Percentiles rank a stretch among this genome's conserved stretches.
These are phyloP conservation scores for Cyphomyrmex costatus DNA, from an alignment of 1,140 invertebrate genomes.

Conservation along the genomic window DNA sequence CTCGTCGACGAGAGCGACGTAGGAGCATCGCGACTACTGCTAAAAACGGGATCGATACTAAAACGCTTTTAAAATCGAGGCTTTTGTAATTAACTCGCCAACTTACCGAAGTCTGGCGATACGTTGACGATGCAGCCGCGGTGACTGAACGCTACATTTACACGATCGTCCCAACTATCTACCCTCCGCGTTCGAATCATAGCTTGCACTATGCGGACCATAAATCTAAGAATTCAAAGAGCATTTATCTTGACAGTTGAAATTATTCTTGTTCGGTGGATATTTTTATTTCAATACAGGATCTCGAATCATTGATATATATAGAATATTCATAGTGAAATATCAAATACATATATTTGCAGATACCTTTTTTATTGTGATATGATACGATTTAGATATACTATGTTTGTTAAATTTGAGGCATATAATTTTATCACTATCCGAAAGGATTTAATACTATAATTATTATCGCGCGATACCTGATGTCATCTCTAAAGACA, in stretches of 20 bases:
- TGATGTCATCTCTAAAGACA: slow-evolving; percentile 45
- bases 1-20: slow-evolving; percentile 76
- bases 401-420: neutral
- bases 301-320: neutral
- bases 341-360: neutral
- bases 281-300: too few species aligned
- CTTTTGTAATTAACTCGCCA: slow-evolving; percentile 85
- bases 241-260: neutral
- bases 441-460: neutral
- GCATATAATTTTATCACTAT: slow-evolving; percentile 7
- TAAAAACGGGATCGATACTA: slow-evolving; percentile 87
- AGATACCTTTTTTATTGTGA: neutral
- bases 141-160: neutral
- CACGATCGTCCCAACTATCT: neutral
- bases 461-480: slow-evolving; percentile 26
- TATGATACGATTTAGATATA: neutral
- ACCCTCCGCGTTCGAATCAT: neutral
- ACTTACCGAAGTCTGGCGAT: slow-evolving; percentile 56
- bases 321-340: neutral
- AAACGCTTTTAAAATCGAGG: slow-evolving; percentile 87
- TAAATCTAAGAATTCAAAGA: neutral
- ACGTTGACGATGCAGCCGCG: slow-evolving; percentile 1
- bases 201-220: neutral
- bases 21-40: slow-evolving; percentile 84
- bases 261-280: neutral